These are phyloP conservation scores for Frankliniella fusca DNA, from an alignment of 2,888 invertebrate species.

Conservation along the genomic window DNA sequence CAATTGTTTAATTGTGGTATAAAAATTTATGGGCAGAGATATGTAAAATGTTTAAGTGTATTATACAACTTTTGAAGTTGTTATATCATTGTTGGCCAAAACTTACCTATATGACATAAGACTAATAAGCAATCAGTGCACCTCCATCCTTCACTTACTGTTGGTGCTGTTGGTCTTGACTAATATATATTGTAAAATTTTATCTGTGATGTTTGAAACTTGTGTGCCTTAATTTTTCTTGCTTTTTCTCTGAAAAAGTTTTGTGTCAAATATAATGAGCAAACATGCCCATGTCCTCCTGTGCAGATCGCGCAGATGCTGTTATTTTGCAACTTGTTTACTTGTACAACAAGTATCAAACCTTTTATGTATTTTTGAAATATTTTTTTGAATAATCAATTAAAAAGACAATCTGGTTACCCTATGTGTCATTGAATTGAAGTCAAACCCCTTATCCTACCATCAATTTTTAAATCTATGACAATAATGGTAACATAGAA, in stretches of 20 bases:
- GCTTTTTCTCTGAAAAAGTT: not conserved
- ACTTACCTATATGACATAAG: not conserved
- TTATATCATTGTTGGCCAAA: not conserved
- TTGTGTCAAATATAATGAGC: not conserved
- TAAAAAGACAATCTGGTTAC: not conserved
- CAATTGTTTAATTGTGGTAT: not conserved
- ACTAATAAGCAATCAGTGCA: not conserved
- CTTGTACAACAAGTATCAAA: not conserved
- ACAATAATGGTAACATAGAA: too few relatives aligned
- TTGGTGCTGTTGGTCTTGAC: not conserved
- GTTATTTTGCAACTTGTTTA: not conserved
- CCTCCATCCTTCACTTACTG: not conserved
- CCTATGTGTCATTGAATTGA: too few relatives aligned
- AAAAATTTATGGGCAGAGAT: not conserved
- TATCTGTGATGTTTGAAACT: conserved; percentile 12
- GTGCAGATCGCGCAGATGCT: too few relatives aligned
- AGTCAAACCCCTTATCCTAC: too few relatives aligned
- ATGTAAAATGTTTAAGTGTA: too few relatives aligned
- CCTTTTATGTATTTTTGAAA: not conserved
- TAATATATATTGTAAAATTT: not conserved
- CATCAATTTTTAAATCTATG: too few relatives aligned
- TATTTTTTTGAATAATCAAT: not conserved
- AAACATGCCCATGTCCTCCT: not conserved
- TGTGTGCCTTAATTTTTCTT: not conserved
- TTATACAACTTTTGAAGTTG: too few relatives aligned